A percentile compares a stretch with the other conserved stretches of the same genome.
phyloP scores from a whole-genome alignment of 2,113 vertebrate species.

The Bufo gargarizans region DNA sequence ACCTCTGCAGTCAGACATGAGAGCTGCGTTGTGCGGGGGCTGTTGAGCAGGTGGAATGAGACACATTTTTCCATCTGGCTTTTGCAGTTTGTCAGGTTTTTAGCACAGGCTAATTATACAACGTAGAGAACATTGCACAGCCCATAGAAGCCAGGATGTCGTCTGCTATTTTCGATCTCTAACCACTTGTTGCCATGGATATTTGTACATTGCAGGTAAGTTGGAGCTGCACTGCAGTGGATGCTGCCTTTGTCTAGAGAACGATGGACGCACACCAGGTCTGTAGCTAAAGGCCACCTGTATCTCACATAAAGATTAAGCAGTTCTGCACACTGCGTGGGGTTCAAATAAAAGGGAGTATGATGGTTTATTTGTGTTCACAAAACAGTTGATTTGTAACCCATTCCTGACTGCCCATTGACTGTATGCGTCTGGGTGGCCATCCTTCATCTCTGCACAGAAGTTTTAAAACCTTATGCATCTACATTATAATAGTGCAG shows the following conservation, averaged over 20 bases:
- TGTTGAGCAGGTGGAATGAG: slow-evolving; percentile 19
- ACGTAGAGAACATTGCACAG: background rate
- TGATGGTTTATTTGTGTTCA: too few species aligned
- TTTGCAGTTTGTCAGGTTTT: background rate
- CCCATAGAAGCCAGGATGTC: background rate
- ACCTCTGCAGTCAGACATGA: background rate
- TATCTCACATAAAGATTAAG: too few species aligned
- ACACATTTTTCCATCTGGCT: slow-evolving; percentile 22
- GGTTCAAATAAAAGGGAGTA: too few species aligned
- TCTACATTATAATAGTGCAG: too few species aligned
- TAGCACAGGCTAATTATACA: background rate
- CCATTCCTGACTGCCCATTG: too few species aligned
- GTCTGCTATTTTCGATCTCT: background rate
- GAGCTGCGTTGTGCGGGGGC: slow-evolving; percentile 22
- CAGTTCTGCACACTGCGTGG: too few species aligned
- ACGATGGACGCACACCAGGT: too few species aligned
- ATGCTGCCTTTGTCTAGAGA: background rate
- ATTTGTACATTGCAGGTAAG: slow-evolving; percentile 1
- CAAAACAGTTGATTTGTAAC: too few species aligned
- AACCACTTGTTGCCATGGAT: background rate
- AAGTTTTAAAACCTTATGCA: too few species aligned
- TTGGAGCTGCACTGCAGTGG: background rate
- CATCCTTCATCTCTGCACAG: too few species aligned
- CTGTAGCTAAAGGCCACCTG: too few species aligned
- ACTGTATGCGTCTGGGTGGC: too few species aligned